These are phyloP conservation scores for Synchiropus splendidus DNA, from an alignment of 2,113 vertebrate species.

Conservation along the genomic window DNA sequence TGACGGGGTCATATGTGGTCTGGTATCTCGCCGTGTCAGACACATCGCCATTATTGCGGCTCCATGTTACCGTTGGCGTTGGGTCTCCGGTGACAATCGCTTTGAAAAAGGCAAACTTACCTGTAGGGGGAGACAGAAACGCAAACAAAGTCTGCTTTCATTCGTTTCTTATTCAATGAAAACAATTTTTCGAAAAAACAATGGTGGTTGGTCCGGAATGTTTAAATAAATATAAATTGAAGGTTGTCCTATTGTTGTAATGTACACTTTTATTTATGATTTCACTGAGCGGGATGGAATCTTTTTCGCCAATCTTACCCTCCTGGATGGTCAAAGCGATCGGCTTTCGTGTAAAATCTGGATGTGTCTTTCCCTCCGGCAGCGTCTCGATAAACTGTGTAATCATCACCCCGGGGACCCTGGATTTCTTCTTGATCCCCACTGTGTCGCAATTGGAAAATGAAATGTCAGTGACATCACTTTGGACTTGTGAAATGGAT, in stretches of 20 bases:
- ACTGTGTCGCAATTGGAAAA: constrained; percentile 33
- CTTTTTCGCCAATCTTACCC: constrained; percentile 52
- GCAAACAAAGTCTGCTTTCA: constrained; percentile 1
- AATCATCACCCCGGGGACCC: constrained; percentile 71
- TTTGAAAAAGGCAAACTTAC: constrained; percentile 77
- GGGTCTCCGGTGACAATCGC: constrained; percentile 75
- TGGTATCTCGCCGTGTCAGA: constrained; percentile 68
- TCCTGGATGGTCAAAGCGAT: constrained; percentile 75
- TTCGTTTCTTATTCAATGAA: background rate
- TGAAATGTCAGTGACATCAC: constrained; percentile 13
- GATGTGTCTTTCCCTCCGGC: constrained; percentile 70
- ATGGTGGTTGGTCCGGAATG: too few species aligned
- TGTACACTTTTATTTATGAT: too few species aligned
- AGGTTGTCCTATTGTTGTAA: too few species aligned
- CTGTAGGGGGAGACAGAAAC: constrained; percentile 40
- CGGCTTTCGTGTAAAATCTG: constrained; percentile 78
- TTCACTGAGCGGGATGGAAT: too few species aligned
- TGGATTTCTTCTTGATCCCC: constrained; percentile 65
- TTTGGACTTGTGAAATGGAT: too few species aligned
- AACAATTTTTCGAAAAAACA: too few species aligned
- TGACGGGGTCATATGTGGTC: constrained; percentile 38
- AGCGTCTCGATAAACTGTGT: constrained; percentile 71
- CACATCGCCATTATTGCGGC: constrained; percentile 57
- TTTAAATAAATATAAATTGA: too few species aligned
- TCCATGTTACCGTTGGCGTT: constrained; percentile 66